Conservation (phyloP, 1,140 invertebrate species). For the Akabosia matsudoensis region DNA sequence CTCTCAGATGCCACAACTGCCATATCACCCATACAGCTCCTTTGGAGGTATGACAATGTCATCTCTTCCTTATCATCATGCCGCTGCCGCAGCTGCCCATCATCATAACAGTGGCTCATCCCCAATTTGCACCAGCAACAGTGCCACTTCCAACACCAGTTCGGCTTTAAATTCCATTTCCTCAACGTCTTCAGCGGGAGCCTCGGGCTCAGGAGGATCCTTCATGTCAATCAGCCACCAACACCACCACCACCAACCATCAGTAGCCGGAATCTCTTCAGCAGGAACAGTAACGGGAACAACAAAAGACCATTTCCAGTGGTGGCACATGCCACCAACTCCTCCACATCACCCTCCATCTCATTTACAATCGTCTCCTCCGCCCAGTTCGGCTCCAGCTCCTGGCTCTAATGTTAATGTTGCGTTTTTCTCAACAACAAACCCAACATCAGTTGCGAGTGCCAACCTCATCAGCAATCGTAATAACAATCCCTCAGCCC, state of each 20-base stretch:
- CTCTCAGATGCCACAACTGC: background rate
- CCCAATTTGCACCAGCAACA: background rate
- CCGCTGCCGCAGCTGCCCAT: background rate
- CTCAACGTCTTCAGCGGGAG: background rate
- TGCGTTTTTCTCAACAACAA: constrained; percentile 18
- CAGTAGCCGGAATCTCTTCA: constrained; percentile 5
- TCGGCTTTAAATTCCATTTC: background rate
- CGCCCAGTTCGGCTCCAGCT: constrained; percentile 22
- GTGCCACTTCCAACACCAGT: background rate
- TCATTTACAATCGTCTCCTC: constrained; percentile 22
- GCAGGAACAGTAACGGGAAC: background rate
- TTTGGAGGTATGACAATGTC: constrained; percentile 15
- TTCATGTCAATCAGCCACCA: constrained; percentile 21
- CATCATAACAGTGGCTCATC: background rate
- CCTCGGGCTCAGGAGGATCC: background rate
- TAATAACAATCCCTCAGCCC: background rate
- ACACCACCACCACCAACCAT: constrained; percentile 36
- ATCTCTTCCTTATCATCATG: constrained; percentile 10
- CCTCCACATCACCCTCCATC: constrained; percentile 23
- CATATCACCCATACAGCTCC: background rate
- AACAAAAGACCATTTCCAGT: constrained; percentile 41
- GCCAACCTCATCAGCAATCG: background rate
- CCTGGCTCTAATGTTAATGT: constrained; percentile 24
- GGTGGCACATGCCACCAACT: constrained; percentile 43
- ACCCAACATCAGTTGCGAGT: background rate